Base-by-base conservation (phyloP, 2,797 vertebrate species). In the Pangasius macronema region DNA sequence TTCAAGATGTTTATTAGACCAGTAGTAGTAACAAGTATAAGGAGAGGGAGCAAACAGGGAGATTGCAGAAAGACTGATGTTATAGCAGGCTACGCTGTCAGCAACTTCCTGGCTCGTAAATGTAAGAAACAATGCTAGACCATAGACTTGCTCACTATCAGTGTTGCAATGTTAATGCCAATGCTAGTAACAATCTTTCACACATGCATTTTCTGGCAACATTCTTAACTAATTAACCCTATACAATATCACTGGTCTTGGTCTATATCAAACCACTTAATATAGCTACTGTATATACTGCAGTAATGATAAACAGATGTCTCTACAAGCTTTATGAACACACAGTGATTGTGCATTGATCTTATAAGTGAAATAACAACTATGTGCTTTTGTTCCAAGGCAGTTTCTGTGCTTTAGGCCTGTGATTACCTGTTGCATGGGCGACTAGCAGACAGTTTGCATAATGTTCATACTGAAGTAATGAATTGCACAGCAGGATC, bases 401-500 rank as follows among this genome's bases (percentile, higher is more conserved):
- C 49, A 77, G 46, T 18, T 49, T 81, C 42, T 16, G 22, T 42
- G 57, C 79, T 63, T 82, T 16, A n/a, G 14, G 63, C 13, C 13
- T 42, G 57, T 42, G 57, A 46, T 24, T 22, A 42, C 55, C 57
- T 81, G 57, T 61, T 63, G 57, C 11, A 33, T 7, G 20, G 79
- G 33, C 14, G 13, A 81, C 55, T 42, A 42, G 55, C 33, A 59
- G 55, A 36, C 79, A 61, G 55, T 27, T 27, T 61, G 55, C 55
- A 7, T 11, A 61, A 61, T 36, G 36, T 14, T 42, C 5, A 61
- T 42, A 81, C 55, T 42, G 36, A 42, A 81, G 36, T 61, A 81
- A 81, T 80, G 76, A 81, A 81, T 42, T 81, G 36, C 36, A 42
- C 57, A 81, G 79, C 11, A n/a, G 6, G 24, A 42, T 42, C 79